Evolutionary conservation across 2,888 invertebrate species (phyloP), one percentile per base, ranked within the genome.

Genomic region (Leucozona laternaria): DNA sequence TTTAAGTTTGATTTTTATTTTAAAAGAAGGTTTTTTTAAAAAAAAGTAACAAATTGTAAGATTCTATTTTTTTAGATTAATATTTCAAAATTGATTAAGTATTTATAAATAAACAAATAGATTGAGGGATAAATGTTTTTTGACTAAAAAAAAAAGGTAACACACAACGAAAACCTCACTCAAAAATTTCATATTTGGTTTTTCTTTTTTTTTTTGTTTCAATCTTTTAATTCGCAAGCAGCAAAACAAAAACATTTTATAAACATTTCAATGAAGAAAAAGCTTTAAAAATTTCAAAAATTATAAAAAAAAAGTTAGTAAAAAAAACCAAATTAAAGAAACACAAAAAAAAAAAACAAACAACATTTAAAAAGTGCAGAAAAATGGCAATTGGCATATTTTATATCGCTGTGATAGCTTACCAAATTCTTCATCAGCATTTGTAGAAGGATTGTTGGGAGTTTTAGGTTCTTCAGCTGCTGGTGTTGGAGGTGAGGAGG

Each of bases 371-470:
- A 75, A 85, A 83, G 82, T 84, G 86, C 83, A 88, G 71, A 80
- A 73, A 81, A 75, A 77, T 40, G 64, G 50, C 72, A 73, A 31
- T 60, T 78, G 58, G 66, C 43, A 72, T 70, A 43, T 50, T 53
- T 6, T 4, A 15, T 6, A 20, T 7, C 17, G 17, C 28, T 22
- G 20, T 34, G 25, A 11, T 5, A 34, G 90, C 92, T 91, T 88
- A 92, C 92, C 92, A 88, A 92, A 90, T 79, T 91, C 91, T 77
- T 90, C 90, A 78, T 91, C 92, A 60, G 88, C 88, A 83, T 90
- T 90, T 70, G 85, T 84, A 6, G 88, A 60, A 55, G 88, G 88
- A 62, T 89, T 90, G 60, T 90, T 91, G 60, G 89, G 88, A 48
- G 89, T 90, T 84, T 88, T 90, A 13, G 89, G 88, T 60, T 91